Evolutionary conservation across 2,797 vertebrate species (phyloP).

Genomic region (Poeciliopsis paucimaculata): DNA sequence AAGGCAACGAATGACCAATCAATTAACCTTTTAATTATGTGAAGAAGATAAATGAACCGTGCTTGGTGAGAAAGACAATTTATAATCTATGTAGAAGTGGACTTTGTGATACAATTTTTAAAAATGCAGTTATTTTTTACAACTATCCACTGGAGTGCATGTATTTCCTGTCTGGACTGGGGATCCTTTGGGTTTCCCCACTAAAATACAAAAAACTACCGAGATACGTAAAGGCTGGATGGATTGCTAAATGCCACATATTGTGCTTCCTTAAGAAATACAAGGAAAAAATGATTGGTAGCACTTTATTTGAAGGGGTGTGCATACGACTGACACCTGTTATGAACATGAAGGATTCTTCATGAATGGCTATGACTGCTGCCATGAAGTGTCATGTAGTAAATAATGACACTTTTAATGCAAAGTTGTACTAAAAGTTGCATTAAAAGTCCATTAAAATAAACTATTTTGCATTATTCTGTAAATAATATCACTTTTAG

Average conservation of each 20-base stretch:
- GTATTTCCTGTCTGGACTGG: neutral
- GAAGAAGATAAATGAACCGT: neutral
- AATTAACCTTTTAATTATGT: neutral
- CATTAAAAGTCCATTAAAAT: too few species aligned
- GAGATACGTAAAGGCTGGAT: neutral
- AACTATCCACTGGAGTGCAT: neutral
- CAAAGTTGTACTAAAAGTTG: too few species aligned
- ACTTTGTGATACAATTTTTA: neutral
- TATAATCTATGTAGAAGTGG: neutral
- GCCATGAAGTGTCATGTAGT: too few species aligned
- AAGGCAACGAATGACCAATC: neutral
- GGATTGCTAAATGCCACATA: neutral
- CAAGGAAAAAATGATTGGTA: neutral
- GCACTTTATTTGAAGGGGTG: too few species aligned
- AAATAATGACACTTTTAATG: too few species aligned
- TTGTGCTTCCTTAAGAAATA: neutral
- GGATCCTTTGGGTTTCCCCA: too few species aligned
- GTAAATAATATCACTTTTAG: too few species aligned
- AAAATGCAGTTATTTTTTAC: neutral
- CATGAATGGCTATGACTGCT: too few species aligned
- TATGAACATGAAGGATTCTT: too few species aligned
- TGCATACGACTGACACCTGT: too few species aligned
- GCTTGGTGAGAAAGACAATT: neutral
- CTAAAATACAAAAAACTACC: neutral
- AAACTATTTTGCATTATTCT: too few species aligned